Conservation (phyloP, 2,113 vertebrate genomes). For the Spilogale gracilis region DNA sequence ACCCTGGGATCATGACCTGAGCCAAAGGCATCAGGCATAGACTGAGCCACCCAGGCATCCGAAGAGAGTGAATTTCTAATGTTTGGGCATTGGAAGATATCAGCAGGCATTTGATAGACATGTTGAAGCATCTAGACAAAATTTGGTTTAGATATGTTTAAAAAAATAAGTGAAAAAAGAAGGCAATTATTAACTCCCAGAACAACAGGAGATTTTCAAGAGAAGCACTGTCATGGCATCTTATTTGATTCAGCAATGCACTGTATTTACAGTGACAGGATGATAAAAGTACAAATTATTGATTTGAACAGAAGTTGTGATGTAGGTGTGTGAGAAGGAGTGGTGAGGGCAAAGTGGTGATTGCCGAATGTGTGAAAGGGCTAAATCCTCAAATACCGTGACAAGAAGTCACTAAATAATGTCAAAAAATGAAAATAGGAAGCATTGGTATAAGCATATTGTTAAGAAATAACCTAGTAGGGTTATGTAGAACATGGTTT, state of each 20-base stretch:
- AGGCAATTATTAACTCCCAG: background rate
- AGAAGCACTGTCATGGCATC: background rate
- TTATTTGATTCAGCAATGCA: slow-evolving; percentile 22
- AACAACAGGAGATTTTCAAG: background rate
- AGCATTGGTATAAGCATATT: background rate
- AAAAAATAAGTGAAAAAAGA: background rate
- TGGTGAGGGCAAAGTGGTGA: background rate
- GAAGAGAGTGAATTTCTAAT: background rate
- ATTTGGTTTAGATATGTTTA: slow-evolving; percentile 14
- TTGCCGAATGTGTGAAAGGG: background rate
- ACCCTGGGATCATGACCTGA: no score
- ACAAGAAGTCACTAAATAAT: background rate
- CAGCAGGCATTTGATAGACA: background rate
- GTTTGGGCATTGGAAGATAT: background rate
- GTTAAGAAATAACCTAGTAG: background rate
- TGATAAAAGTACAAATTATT: slow-evolving; percentile 46
- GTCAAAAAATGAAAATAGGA: slow-evolving; percentile 4
- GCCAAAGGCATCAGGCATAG: no score
- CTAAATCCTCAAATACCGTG: background rate
- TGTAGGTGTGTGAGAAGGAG: background rate
- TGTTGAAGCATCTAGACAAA: background rate
- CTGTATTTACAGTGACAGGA: background rate
- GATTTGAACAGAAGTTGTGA: background rate
- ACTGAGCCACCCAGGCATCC: no score
- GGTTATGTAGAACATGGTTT: background rate